Percentiles rank a stretch among this genome's conserved stretches.
Evolutionary conservation across 2,888 invertebrate species (phyloP).

Genomic region (Labia minor): DNA sequence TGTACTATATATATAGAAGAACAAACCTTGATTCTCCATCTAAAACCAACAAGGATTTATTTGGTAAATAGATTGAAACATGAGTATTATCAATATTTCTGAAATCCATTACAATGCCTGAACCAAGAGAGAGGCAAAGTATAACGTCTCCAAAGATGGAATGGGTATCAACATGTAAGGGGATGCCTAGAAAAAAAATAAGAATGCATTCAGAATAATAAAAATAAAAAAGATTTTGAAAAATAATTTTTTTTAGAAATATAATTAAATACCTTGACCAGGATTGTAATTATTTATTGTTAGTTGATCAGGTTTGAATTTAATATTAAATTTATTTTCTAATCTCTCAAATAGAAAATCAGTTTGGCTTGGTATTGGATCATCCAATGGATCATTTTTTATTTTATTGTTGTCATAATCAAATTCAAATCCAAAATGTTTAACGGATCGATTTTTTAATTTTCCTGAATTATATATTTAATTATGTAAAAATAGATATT

Average conservation of each 20-base stretch:
- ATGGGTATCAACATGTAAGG: constrained; percentile 89
- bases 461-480: background rate
- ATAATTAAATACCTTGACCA: constrained; percentile 56
- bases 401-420: constrained; percentile 78
- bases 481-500: too few relatives aligned
- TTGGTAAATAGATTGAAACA: constrained; percentile 53
- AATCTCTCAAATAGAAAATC: constrained; percentile 51
- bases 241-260: background rate
- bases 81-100: constrained; percentile 48
- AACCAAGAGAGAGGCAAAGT: constrained; percentile 72
- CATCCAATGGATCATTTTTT: constrained; percentile 55
- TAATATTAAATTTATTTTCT: constrained; percentile 35
- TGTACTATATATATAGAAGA: background rate
- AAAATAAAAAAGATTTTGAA: background rate
- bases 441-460: constrained; percentile 74
- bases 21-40: constrained; percentile 57
- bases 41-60: constrained; percentile 68
- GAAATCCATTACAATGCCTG: constrained; percentile 83
- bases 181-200: constrained; percentile 60
- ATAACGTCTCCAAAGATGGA: constrained; percentile 86
- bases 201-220: background rate
- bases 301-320: constrained; percentile 58
- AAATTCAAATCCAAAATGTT: constrained; percentile 88
- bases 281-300: constrained; percentile 75
- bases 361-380: constrained; percentile 61